Evolutionary conservation across 2,113 vertebrate species (phyloP).

Genomic region (Salvator merianae): DNA sequence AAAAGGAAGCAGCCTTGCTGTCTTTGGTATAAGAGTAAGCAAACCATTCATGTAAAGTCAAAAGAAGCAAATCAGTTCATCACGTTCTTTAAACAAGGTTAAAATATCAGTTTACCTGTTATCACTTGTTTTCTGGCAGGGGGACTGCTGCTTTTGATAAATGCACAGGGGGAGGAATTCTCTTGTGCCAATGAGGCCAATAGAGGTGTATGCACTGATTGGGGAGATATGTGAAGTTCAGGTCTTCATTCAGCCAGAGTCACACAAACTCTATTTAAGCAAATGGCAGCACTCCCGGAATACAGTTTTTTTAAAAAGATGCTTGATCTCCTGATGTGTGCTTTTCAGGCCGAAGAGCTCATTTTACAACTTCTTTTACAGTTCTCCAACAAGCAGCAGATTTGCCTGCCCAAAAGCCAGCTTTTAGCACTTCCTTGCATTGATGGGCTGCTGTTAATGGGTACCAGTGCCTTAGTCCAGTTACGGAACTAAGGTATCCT

Average conservation of each 20-base stretch:
- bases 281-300: neutral
- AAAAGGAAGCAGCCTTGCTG: neutral
- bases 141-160: too few species aligned
- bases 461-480: neutral
- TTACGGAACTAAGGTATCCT: neutral
- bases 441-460: neutral
- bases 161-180: too few species aligned
- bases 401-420: neutral
- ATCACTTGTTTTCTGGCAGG: too few species aligned
- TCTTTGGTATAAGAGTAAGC: neutral
- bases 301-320: neutral
- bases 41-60: neutral
- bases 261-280: neutral
- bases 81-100: too few species aligned
- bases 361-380: neutral
- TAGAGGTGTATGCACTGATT: too few species aligned
- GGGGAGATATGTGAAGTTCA: too few species aligned
- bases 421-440: neutral
- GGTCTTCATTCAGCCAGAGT: neutral
- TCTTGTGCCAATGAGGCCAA: too few species aligned
- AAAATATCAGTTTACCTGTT: too few species aligned
- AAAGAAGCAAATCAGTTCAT: too few species aligned
- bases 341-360: neutral
- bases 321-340: neutral
- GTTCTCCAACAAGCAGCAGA: neutral